Percentiles rank a stretch among this genome's conserved stretches.
Conservation (phyloP, 2,888 invertebrate species). For the Stramonita haemastoma region DNA sequence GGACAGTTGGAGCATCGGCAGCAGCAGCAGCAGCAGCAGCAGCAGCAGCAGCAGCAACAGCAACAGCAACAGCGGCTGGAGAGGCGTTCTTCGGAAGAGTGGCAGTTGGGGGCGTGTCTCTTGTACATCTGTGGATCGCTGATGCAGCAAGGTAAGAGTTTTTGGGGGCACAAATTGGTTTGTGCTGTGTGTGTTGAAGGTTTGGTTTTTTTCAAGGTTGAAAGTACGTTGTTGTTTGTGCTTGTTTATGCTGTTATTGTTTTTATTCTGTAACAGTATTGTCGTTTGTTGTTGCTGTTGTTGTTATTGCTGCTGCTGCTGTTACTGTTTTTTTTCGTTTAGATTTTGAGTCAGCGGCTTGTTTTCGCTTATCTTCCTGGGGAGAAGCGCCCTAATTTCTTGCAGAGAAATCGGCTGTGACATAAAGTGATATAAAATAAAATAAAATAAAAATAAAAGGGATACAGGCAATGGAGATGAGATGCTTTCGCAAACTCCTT, state of each 20-base stretch:
- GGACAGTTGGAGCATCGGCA: neutral
- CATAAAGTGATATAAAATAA: no score
- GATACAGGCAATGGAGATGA: no score
- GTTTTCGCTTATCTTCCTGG: no score
- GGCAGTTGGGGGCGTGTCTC: constrained; percentile 43
- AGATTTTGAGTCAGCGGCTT: no score
- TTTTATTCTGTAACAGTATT: no score
- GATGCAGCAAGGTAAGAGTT: constrained; percentile 54
- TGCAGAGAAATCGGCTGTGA: no score
- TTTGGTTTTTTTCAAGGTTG: neutral
- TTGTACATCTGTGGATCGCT: constrained; percentile 52
- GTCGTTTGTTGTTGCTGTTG: no score
- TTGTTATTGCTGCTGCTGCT: no score
- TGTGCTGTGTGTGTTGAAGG: constrained; percentile 22
- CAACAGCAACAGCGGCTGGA: neutral
- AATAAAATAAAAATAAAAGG: no score
- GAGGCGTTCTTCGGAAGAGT: neutral
- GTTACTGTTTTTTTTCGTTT: no score
- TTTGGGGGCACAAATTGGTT: neutral
- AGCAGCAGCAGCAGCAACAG: neutral
- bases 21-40: neutral
- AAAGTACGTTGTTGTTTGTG: neutral
- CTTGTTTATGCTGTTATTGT: neutral
- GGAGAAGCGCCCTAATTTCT: no score
- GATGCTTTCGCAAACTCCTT: no score